Percentiles rank a stretch among this genome's conserved stretches.
These are phyloP conservation scores for Zaprionus taronus DNA, from an alignment of 1,140 invertebrate genomes.

Conservation along the genomic window DNA sequence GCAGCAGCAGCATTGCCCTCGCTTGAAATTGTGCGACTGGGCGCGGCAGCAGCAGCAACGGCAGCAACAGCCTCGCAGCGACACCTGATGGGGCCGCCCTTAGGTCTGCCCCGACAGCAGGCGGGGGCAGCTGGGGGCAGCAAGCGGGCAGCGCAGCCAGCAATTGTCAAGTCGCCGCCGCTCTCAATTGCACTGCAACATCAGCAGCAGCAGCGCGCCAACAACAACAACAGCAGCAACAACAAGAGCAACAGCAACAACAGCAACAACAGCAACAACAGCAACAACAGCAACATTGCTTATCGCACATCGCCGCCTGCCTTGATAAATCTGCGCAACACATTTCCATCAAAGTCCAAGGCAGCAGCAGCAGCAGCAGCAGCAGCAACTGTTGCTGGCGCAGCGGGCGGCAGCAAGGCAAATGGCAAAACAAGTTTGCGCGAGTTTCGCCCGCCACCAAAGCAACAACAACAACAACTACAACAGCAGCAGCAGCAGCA, in stretches of 20 bases:
- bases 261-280: not conserved
- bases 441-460: constrained; percentile 66
- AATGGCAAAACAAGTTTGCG: constrained; percentile 79
- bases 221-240: constrained; percentile 2
- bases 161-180: constrained; percentile 71
- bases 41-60: not conserved
- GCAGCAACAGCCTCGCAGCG: constrained; percentile 6
- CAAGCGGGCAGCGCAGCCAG: constrained; percentile 42
- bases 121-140: not conserved
- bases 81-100: constrained; percentile 64
- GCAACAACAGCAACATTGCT: constrained; percentile 46
- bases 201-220: constrained; percentile 11
- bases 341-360: constrained; percentile 64
- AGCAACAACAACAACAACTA: constrained; percentile 18
- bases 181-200: constrained; percentile 61
- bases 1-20: constrained; percentile 45
- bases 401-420: constrained; percentile 41
- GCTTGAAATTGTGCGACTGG: constrained; percentile 71
- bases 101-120: constrained; percentile 37
- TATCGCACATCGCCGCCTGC: constrained; percentile 80
- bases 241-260: not conserved
- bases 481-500: constrained; percentile 19
- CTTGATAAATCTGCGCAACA: constrained; percentile 73
- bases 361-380: constrained; percentile 2
- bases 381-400: constrained; percentile 6